Percentiles rank a stretch among this genome's conserved stretches.
phyloP scores from a whole-genome alignment of 2,113 vertebrate genomes.

The Dendrocopos noguchii region DNA sequence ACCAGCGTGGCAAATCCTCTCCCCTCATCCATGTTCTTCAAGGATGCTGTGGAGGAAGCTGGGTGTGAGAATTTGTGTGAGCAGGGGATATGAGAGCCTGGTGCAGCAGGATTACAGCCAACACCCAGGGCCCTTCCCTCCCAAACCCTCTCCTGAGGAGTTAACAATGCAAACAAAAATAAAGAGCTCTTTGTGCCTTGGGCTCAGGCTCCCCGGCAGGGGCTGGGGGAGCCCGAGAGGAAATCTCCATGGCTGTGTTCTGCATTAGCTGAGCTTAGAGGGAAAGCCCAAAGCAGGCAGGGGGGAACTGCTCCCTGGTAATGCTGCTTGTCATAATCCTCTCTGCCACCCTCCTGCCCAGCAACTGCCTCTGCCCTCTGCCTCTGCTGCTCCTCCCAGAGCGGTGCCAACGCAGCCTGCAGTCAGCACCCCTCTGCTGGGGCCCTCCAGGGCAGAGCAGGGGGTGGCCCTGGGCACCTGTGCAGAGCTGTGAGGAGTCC shows the following conservation, averaged over 20 bases:
- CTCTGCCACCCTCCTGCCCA: conserved; percentile 22
- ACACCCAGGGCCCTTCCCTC: conserved; percentile 2
- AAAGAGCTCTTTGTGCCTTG: not conserved
- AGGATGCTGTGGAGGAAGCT: conserved; percentile 6
- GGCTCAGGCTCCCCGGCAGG: not conserved
- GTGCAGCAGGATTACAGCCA: conserved; percentile 8
- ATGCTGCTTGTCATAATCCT: conserved; percentile 4
- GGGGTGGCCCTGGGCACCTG: not conserved
- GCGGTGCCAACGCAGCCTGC: rapidly evolving
- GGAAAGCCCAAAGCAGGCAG: not conserved
- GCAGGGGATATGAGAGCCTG: conserved; percentile 17
- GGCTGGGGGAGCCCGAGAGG: not conserved
- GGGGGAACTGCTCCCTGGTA: not conserved
- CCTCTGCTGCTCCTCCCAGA: not conserved
- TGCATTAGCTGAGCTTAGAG: not conserved
- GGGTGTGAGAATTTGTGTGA: not conserved
- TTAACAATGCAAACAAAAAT: not conserved
- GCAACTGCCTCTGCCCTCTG: not conserved
- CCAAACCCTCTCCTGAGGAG: not conserved
- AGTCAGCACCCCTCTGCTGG: not conserved
- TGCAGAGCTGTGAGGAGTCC: rapidly evolving
- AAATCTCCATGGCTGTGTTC: not conserved
- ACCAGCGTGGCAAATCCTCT: conserved; percentile 2
- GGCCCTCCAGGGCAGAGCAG: not conserved
- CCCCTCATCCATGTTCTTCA: conserved; percentile 16